Conservation (phyloP, 2,888 invertebrate species). For the Aphidoletes aphidimyza region DNA sequence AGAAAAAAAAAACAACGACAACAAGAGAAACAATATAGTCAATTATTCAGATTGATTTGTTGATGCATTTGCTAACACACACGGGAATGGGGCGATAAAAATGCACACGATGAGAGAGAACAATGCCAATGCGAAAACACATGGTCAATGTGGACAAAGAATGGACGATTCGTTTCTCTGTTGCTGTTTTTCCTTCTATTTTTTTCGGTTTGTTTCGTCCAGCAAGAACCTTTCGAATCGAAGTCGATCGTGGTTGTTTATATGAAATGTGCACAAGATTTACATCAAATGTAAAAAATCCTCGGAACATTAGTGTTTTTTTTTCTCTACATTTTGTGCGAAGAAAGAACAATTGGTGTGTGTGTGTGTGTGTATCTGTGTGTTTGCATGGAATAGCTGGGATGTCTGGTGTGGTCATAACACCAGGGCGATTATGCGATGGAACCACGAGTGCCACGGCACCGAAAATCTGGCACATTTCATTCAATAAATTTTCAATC, state of each 20-base stretch:
- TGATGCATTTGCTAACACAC: background rate
- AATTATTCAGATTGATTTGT: slow-evolving; percentile 46
- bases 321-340: background rate
- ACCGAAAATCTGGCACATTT: background rate
- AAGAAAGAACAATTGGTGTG: background rate
- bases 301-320: background rate
- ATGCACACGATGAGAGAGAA: too few species aligned
- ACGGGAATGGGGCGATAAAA: background rate
- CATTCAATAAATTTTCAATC: slow-evolving; percentile 36
- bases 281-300: background rate
- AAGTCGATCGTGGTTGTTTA: too few species aligned
- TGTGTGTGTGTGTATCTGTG: background rate
- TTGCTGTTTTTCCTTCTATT: too few species aligned
- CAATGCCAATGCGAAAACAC: background rate
- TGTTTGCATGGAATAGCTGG: too few species aligned
- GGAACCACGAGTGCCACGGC: too few species aligned
- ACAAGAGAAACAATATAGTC: background rate
- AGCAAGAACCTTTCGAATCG: too few species aligned
- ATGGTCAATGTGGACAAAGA: background rate
- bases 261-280: background rate
- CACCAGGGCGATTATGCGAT: background rate
- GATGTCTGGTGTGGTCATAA: too few species aligned
- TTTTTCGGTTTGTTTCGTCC: too few species aligned
- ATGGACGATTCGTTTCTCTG: background rate
- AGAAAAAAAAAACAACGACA: background rate